phyloP scores from a whole-genome alignment of 53 echinoderm and acorn worm genomes.

The Stichopus horrens region DNA sequence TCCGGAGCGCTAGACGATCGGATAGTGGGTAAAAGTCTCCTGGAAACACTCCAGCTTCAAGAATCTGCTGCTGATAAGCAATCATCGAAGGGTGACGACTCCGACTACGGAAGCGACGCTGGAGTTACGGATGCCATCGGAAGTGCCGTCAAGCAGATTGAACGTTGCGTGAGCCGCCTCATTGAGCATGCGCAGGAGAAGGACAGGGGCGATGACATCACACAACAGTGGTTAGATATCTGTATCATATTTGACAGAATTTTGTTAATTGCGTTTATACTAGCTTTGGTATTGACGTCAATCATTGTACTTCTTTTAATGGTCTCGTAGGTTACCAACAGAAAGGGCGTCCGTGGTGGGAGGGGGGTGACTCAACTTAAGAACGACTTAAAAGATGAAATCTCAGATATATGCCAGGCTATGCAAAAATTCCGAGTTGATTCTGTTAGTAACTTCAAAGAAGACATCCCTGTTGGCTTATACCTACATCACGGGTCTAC shows the following conservation, averaged over 20 bases:
- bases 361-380: background rate
- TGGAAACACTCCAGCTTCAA: constrained; percentile 67
- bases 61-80: constrained; percentile 1
- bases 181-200: constrained; percentile 37
- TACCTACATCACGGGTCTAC: too few species aligned
- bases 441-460: too few species aligned
- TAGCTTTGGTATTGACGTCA: constrained; percentile 58
- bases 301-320: constrained; percentile 65
- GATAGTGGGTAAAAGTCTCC: constrained; percentile 64
- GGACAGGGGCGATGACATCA: constrained; percentile 39
- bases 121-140: constrained; percentile 64
- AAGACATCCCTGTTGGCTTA: too few species aligned
- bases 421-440: too few species aligned
- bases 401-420: too few species aligned
- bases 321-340: constrained; percentile 24
- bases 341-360: background rate
- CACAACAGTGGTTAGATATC: constrained; percentile 87
- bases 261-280: constrained; percentile 58
- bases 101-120: constrained; percentile 65
- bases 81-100: constrained; percentile 29
- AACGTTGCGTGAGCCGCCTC: constrained; percentile 64
- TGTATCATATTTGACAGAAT: constrained; percentile 82
- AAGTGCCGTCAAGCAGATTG: constrained; percentile 68
- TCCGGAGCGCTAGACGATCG: constrained; percentile 45
- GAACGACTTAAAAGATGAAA: too few species aligned